Base-by-base conservation (phyloP, 2,888 invertebrate species). In the Pseudococcus longispinus region DNA sequence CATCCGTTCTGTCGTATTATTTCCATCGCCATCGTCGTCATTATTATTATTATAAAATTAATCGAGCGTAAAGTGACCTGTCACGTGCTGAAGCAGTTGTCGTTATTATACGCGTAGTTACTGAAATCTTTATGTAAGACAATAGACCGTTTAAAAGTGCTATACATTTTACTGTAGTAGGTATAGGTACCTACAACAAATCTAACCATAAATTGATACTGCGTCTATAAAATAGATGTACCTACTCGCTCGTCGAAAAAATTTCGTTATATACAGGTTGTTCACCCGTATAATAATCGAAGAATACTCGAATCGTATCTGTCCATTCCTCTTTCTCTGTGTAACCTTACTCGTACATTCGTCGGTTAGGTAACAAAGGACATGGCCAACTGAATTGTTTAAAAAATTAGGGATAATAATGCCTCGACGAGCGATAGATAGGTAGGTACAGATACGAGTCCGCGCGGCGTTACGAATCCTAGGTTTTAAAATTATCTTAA, bases 41-140 rank as follows among this genome's bases (percentile, higher is more conserved):
- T 70, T 32, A 70, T 70, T 70, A 70, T 70, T 70, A 70, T 70
- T 70, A 70, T 70, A 70, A 70, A 70, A 70, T 70, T 70, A 70
- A 70, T 70, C 70, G 70, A 70, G 70, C 70, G 70, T 70, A 70
- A 70, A 70, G 70, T 70, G 70, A 70, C 70, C 70, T 70, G 70
- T 70, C 70, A 70, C 70, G 70, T 70, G 70, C 70, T 70, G 70
- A 29, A 70, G 29, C 29, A 70, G 70, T 70, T 70, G 70, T 70
- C 70, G 70, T 29, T 70, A 70, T 70, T 70, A 32, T 70, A 26
- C 26, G 23, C 15, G 55, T 55, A 60, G 60, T 60, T 70, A 70
- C 70, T 70, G 70, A 70, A 70, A 70, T 70, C 70, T 70, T 70
- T 70, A 70, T 70, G 32, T 70, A 70, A 70, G 70, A 70, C 70